Evolutionary conservation across 1,140 invertebrate genomes (phyloP), one percentile per base, ranked within the genome.

Genomic region (Formica selysi): DNA sequence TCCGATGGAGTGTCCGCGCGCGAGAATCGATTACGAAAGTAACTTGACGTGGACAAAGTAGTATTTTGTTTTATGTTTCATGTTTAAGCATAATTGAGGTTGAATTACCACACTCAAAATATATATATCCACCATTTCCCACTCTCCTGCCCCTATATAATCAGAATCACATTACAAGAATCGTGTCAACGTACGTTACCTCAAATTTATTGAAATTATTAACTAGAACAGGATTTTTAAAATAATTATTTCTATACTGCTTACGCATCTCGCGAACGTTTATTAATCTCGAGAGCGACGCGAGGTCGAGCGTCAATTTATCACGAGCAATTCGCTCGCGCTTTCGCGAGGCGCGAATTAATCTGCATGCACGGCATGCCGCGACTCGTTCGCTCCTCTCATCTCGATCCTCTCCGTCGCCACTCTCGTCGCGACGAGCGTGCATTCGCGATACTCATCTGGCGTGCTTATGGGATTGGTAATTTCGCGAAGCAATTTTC

Each of bases 401-500:
- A 80, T 80, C 78, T 80, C 65, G 78, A 70, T 57, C 22, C 76
- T 57, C 16, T 38, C 16, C 64, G 38, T 19, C 26, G 36, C 38
- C 79, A 54, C 13, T 83, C 61, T 41, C 38, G 64, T n/a, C n/a
- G 38, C 26, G 70, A 22, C 38, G 22, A 13, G 22, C 44, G 62
- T 26, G 64, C 36, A 41, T 36, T 51, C 61, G 62, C 54, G 73
- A 71, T 71, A 57, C 54, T 71, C 57, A 26, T 73, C 70, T 32
- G 70, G 26, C 79, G 36, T 19, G 54, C 54, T 83, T 83, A 74
- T 48, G 29, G 54, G 79, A 83, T 73, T 83, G 68, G 54, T 83
- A 74, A 83, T 83, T 74, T 74, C 70, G 68, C 68, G 59, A 74
- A 54, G 68, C 73, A 83, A 83, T 85, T 59, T 79, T 79, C 81